phyloP scores from a whole-genome alignment of 1,140 invertebrate species.

The Anoplophora glabripennis region DNA sequence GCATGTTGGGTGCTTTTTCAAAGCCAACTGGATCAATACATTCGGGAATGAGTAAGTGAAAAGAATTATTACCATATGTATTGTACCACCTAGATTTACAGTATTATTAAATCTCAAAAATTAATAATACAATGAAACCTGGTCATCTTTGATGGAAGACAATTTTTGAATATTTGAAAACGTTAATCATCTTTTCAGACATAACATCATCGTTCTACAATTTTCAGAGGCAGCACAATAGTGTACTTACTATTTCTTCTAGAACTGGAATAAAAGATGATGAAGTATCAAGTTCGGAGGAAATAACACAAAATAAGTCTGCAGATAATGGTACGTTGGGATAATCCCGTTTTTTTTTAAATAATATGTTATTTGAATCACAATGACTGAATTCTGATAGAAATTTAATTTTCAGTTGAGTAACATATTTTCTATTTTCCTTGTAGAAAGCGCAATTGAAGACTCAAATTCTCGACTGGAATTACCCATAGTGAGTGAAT shows the following conservation, averaged over 20 bases:
- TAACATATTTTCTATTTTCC: too few species aligned
- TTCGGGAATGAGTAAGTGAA: slow-evolving; percentile 24
- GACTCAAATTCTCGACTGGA: slow-evolving; percentile 31
- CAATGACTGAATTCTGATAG: too few species aligned
- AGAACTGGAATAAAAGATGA: slow-evolving; percentile 58
- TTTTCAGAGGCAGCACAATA: slow-evolving; percentile 10
- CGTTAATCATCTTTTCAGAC: not conserved
- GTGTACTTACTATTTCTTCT: slow-evolving; percentile 10
- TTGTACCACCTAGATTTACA: too few species aligned
- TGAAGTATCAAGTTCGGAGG: slow-evolving; percentile 72
- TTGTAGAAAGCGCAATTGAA: slow-evolving; percentile 3
- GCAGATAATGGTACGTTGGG: slow-evolving; percentile 7
- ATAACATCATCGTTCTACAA: not conserved
- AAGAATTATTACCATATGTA: too few species aligned
- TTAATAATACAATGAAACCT: too few species aligned
- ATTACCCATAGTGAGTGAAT: slow-evolving; percentile 38
- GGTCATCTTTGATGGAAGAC: too few species aligned
- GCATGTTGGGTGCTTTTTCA: slow-evolving; percentile 34
- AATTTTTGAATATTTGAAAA: not conserved
- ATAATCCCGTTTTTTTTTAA: too few species aligned
- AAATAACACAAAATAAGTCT: slow-evolving; percentile 48
- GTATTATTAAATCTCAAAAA: too few species aligned
- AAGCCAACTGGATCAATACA: slow-evolving; percentile 33
- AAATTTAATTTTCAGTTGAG: too few species aligned
- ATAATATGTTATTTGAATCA: too few species aligned